Evolutionary conservation across 2,888 invertebrate genomes (phyloP).

Genomic region (Drosophila multiciliata): DNA sequence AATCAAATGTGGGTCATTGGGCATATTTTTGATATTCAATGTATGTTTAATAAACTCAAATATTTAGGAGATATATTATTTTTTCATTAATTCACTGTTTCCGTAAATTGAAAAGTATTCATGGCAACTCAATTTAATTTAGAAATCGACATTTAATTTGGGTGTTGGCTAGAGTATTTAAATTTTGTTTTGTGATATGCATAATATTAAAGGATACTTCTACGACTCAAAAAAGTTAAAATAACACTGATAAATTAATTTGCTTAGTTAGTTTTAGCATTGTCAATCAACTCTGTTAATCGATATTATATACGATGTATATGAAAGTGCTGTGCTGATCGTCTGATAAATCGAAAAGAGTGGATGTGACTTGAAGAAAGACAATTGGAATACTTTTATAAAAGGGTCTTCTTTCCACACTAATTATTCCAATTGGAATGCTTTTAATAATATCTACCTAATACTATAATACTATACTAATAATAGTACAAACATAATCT

Average conservation of each 20-base stretch:
- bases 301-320: not conserved
- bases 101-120: not conserved
- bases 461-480: too few species aligned
- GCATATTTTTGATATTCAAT: not conserved
- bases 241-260: too few species aligned
- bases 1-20: not conserved
- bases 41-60: not conserved
- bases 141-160: not conserved
- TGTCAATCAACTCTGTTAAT: not conserved
- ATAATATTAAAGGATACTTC: accelerated
- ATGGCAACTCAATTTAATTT: not conserved
- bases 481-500: too few species aligned
- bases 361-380: too few species aligned
- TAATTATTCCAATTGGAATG: too few species aligned
- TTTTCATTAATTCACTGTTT: not conserved
- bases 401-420: too few species aligned
- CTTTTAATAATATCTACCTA: not conserved
- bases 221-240: not conserved
- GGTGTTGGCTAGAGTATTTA: not conserved
- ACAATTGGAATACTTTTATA: not conserved
- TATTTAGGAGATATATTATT: not conserved
- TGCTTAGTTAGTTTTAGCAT: not conserved
- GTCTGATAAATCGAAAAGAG: not conserved
- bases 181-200: not conserved
- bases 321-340: not conserved